These are phyloP conservation scores for Anas flavirostris DNA, from an alignment of 2,797 vertebrate species.

Conservation along the genomic window DNA sequence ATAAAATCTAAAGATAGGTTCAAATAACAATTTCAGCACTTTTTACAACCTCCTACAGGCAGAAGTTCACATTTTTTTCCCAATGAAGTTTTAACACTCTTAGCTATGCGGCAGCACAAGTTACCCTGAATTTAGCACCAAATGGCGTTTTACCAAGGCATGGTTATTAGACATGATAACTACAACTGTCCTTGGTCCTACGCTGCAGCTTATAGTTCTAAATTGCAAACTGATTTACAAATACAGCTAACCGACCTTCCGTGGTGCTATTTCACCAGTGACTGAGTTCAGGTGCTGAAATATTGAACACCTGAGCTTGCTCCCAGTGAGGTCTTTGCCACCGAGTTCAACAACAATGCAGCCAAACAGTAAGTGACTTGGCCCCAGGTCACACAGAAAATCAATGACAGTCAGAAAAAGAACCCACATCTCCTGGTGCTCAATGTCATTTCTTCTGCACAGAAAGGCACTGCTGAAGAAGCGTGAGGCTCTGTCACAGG, in stretches of 20 bases:
- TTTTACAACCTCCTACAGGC: constrained; percentile 38
- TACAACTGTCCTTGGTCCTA: neutral
- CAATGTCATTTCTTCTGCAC: neutral
- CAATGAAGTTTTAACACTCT: neutral
- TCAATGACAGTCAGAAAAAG: constrained; percentile 19
- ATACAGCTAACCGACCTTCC: neutral
- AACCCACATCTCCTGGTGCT: neutral
- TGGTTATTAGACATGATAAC: neutral
- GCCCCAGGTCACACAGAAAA: constrained; percentile 26
- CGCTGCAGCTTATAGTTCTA: neutral
- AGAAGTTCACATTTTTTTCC: neutral
- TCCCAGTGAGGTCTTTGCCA: constrained; percentile 27
- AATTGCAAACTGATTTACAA: neutral
- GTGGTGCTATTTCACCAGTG: neutral
- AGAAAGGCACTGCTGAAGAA: neutral
- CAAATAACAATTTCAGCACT: constrained; percentile 30
- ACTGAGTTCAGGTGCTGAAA: constrained; percentile 13
- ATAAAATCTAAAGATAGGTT: constrained; percentile 38
- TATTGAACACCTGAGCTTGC: constrained; percentile 1
- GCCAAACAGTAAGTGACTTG: neutral
- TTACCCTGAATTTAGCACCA: neutral
- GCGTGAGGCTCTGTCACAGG: neutral
- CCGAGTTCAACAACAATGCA: neutral
- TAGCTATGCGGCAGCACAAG: neutral
- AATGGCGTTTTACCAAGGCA: neutral